phyloP scores from a whole-genome alignment of 2,797 vertebrate genomes.

The Scolopax bukidnonensis region DNA sequence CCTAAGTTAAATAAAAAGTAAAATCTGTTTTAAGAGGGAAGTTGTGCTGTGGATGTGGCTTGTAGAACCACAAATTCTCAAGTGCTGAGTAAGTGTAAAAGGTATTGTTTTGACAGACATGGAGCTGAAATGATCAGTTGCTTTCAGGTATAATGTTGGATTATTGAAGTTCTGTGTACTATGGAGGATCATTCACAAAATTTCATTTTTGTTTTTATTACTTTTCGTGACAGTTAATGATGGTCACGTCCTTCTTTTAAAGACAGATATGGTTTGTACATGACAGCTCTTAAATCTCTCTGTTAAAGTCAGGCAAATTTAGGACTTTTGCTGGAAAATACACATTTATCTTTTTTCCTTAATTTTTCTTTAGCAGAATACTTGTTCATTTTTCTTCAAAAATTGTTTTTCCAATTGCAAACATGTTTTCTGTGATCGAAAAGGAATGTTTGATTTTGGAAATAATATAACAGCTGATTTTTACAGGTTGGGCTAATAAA shows the following conservation, averaged over 20 bases:
- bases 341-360: not conserved
- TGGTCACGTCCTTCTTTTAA: not conserved
- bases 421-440: not conserved
- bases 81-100: not conserved
- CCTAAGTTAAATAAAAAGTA: not conserved
- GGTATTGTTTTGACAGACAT: not conserved
- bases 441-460: not conserved
- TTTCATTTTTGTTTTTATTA: not conserved
- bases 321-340: not conserved
- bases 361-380: not conserved
- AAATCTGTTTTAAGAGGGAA: not conserved
- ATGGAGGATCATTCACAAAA: not conserved
- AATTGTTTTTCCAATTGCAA: not conserved
- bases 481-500: not conserved
- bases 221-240: not conserved
- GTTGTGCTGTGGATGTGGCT: no score
- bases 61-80: not conserved
- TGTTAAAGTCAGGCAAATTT: not conserved
- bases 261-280: fast-evolving
- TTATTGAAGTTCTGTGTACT: not conserved
- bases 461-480: not conserved
- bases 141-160: not conserved
- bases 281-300: not conserved
- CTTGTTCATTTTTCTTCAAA: not conserved
- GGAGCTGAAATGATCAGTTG: not conserved